Evolutionary conservation across 2,888 invertebrate genomes (phyloP).

Genomic region (Andrena chrysosceles): DNA sequence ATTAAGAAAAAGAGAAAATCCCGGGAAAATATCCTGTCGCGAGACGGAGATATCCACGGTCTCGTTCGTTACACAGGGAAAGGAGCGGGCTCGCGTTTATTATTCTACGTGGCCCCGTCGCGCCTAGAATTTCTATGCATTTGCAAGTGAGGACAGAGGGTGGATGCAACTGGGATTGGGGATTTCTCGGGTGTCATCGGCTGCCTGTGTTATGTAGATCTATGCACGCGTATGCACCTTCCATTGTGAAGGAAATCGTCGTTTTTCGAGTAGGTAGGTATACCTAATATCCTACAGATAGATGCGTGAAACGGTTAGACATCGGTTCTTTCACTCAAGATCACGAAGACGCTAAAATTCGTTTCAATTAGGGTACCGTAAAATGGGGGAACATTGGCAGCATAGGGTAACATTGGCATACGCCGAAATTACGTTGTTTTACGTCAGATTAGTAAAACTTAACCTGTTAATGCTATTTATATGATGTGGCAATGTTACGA

Average conservation of each 20-base stretch:
- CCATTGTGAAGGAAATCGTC: slow-evolving; percentile 47
- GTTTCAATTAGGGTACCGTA: too few relatives aligned
- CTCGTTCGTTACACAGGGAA: slow-evolving; percentile 32
- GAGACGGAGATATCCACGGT: slow-evolving; percentile 8
- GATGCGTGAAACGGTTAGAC: too few relatives aligned
- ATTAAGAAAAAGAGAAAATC: not conserved
- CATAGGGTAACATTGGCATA: too few relatives aligned
- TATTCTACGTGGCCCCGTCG: slow-evolving; percentile 62
- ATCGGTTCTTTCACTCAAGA: too few relatives aligned
- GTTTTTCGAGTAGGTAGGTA: slow-evolving; percentile 20
- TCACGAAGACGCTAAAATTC: not conserved
- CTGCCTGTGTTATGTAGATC: slow-evolving; percentile 57
- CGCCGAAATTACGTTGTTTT: too few relatives aligned
- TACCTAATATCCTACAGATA: too few relatives aligned
- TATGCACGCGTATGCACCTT: slow-evolving; percentile 35
- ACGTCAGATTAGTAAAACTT: too few relatives aligned
- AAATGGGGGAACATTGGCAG: too few relatives aligned
- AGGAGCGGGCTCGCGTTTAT: slow-evolving; percentile 64
- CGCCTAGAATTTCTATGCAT: slow-evolving; percentile 65
- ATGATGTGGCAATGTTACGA: too few relatives aligned
- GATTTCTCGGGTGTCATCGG: slow-evolving; percentile 62
- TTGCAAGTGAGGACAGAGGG: slow-evolving; percentile 70
- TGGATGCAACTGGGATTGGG: slow-evolving; percentile 48
- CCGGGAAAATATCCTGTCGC: not conserved
- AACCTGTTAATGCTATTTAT: too few relatives aligned